Percentiles rank a stretch among this genome's conserved stretches.
phyloP scores from a whole-genome alignment of 2,113 vertebrate genomes.

The Cyprinodon variegatus region DNA sequence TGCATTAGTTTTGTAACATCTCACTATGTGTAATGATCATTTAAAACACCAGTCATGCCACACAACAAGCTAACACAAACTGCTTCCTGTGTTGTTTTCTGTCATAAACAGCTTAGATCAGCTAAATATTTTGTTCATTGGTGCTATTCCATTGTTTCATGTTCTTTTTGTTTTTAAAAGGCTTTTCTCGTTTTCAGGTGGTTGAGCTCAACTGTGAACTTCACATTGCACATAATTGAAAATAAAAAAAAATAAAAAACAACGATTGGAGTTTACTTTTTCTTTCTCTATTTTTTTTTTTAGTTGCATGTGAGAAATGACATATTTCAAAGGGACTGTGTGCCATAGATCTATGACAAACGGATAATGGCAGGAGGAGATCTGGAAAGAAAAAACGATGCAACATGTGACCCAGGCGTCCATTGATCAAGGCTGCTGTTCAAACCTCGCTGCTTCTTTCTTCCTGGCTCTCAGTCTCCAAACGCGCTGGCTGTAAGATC shows the following conservation, averaged over 20 bases:
- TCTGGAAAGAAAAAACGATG: too few species aligned
- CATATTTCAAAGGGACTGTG: neutral
- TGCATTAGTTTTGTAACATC: conserved; percentile 56
- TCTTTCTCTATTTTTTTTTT: neutral
- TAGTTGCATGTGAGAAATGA: neutral
- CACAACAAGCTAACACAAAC: conserved; percentile 61
- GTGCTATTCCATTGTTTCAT: conserved; percentile 67
- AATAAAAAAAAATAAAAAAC: conserved; percentile 72
- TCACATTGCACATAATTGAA: conserved; percentile 85
- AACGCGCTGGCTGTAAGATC: conserved; percentile 37
- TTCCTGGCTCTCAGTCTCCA: neutral
- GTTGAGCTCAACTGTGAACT: conserved; percentile 86
- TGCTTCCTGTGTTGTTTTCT: conserved; percentile 42
- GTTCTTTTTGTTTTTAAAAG: conserved; percentile 56
- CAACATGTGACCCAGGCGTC: conserved; percentile 49
- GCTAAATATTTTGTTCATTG: conserved; percentile 42
- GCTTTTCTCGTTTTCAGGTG: conserved; percentile 68
- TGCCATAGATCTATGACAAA: too few species aligned
- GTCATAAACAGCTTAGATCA: conserved; percentile 33
- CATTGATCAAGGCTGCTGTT: neutral
- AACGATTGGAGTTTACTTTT: conserved; percentile 46
- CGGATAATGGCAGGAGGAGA: too few species aligned
- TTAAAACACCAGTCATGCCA: conserved; percentile 70
- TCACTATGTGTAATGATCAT: conserved; percentile 64
- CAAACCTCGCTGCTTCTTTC: neutral